These are phyloP conservation scores for Sturmia bella DNA, from an alignment of 2,888 invertebrate species.

Conservation along the genomic window DNA sequence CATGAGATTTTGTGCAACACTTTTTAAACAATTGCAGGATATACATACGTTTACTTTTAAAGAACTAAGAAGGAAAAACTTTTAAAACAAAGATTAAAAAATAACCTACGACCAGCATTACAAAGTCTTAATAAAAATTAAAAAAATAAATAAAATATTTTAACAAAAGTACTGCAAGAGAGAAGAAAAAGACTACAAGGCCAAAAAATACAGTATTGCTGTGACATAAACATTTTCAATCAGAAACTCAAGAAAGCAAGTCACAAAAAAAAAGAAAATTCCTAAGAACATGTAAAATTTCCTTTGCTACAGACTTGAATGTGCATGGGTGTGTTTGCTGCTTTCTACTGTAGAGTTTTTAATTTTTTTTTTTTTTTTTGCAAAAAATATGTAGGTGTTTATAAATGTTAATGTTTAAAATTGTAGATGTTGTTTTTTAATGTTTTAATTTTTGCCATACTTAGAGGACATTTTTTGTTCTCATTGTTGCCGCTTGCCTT, in stretches of 20 bases:
- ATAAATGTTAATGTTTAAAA: constrained; percentile 39
- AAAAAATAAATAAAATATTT: constrained; percentile 19
- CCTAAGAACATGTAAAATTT: constrained; percentile 8
- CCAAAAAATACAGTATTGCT: constrained; percentile 40
- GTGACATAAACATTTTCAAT: constrained; percentile 24
- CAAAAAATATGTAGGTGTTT: constrained; percentile 15
- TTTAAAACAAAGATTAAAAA: not conserved
- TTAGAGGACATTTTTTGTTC: constrained; percentile 8
- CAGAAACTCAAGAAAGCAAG: not conserved
- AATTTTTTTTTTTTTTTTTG: not conserved
- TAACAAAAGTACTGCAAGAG: not conserved
- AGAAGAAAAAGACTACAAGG: constrained; percentile 40
- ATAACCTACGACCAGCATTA: not conserved
- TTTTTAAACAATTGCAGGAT: no score
- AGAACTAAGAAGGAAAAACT: no score
- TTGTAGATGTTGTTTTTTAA: constrained; percentile 44
- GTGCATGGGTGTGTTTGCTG: not conserved
- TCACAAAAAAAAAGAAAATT: not conserved
- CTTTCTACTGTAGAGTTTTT: not conserved
- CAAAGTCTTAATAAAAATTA: no score
- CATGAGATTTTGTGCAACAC: no score
- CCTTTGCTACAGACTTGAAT: not conserved
- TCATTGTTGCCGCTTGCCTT: not conserved
- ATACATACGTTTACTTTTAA: no score
- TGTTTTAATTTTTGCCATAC: constrained; percentile 45